Conservation (phyloP, 2,113 vertebrate species). For the Cyphomyrus discorhynchus region DNA sequence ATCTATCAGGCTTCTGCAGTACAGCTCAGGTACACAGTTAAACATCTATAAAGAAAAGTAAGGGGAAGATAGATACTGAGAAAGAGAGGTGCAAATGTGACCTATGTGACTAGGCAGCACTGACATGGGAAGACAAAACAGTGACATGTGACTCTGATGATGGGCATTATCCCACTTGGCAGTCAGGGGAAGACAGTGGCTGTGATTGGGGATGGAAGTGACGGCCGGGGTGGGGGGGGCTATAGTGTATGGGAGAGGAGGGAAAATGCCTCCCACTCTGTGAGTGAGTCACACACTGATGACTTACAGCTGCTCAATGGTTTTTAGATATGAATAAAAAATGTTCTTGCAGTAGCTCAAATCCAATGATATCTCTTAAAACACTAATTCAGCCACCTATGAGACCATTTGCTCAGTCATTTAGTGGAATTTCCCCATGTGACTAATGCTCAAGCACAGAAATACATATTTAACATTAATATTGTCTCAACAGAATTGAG, state of each 20-base stretch:
- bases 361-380: not conserved
- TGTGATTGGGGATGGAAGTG: not conserved
- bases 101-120: slow-evolving; percentile 33
- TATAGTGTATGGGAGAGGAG: not conserved
- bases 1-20: not conserved
- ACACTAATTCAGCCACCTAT: not conserved
- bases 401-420: not conserved
- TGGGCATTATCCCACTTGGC: slow-evolving; percentile 32
- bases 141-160: slow-evolving; percentile 20
- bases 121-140: slow-evolving; percentile 36
- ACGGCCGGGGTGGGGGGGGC: not conserved
- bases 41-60: slow-evolving; percentile 30
- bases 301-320: slow-evolving; percentile 9
- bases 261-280: not conserved
- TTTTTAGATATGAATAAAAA: slow-evolving; percentile 4
- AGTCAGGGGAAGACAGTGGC: slow-evolving; percentile 3
- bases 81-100: slow-evolving; percentile 40
- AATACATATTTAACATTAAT: not conserved
- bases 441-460: not conserved
- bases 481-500: not conserved
- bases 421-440: not conserved
- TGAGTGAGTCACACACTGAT: slow-evolving; percentile 14
- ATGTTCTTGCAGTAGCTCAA: not conserved
- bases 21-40: not conserved
- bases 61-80: slow-evolving; percentile 5